Evolutionary conservation across 1,140 invertebrate genomes (phyloP), one percentile per base, ranked within the genome.

Genomic region (Leptonema lineaticorne): DNA sequence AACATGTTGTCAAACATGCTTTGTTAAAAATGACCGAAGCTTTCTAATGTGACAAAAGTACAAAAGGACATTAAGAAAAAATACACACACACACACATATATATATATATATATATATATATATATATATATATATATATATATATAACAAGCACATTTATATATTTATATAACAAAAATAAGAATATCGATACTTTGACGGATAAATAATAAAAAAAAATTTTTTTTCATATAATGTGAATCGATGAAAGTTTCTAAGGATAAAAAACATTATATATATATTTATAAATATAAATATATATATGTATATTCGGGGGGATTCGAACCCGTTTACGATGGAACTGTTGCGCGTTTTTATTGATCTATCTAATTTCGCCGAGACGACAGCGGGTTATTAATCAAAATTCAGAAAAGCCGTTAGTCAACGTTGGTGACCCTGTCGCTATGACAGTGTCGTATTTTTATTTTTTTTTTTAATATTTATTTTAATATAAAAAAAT

Each of bases 1-100:
- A 70, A 68, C 69, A 71, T 68, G 66, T 71, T 68, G 69, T 68
- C 69, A 71, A 71, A 71, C 69, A 71, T 68, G 58, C 69, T 70
- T 70, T 70, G 62, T 68, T 68, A 56, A 48, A 67, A 68, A 71
- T 28, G 62, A 63, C 53, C 66, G 50, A 45, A 58, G 41, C 64
- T 41, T 67, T 70, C 66, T 59, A 64, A 64, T 64, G 22, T 29
- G 41, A 45, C 62, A 64, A 64, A 63, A 64, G n/a, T 29, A 30
- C 1, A 59, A 3, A 16, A 59, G n/a, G n/a, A n/a, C n/a, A n/a
- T n/a, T 33, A 33, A 46, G 14, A 67, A 5, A 27, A 58, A 29
- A 58, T 33, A 11, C 11, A 33, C 30, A 33, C 11, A 11, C 11
- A 33, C 30, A 33, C 11, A 33, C 30, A 33, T 33, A 33, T 33